Evolutionary conservation across 2,797 vertebrate species (phyloP), one percentile per base, ranked within the genome.

Genomic region (Liparis tanakae): DNA sequence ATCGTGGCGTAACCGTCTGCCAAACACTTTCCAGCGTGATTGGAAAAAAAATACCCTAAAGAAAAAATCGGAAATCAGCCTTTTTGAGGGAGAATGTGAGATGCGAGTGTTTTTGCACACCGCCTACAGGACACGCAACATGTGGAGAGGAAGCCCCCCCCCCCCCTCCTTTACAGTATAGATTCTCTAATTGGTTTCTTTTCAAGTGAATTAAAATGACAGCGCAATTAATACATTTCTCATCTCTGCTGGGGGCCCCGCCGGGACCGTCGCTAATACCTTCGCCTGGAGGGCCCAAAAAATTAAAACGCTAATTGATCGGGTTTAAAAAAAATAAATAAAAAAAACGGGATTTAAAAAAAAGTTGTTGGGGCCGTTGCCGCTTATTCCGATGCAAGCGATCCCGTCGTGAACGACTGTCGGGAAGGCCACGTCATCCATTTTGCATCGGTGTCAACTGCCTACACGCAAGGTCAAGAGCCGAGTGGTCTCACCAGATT

Each of bases 181-280:
- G 51, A 30, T 30, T 30, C 43, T 41, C 33, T 61, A 79, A 70
- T 66, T 77, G 70, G 41, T 1, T 69, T 76, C 9, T 78, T 82
- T 78, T 79, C 39, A 41, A 18, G 69, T 62, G 17, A 80, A 78
- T 81, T 72, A 81, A 85, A 78, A 78, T 30, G 36, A 65, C 65
- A 61, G 34, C 6, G 1, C 72, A 76, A 76, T 81, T 61, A 80
- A 87, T 85, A 36, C 70, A 51, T 78, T 78, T 81, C 65, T 82
- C 48, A 66, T 77, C 82, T 83, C 63, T 51, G 48, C 74, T 39
- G 7, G 34, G 15, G 62, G 50, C 41, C 60, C 62, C 2, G 0
- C 3, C 0, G 13, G 33, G 51, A 64, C 57, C 37, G 7, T 0
- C 34, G 13, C 20, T 46, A 74, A 74, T 67, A 54, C 64, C 50